Evolutionary conservation across 2,888 invertebrate genomes (phyloP), one percentile per base, ranked within the genome.

Genomic region (Endomychus coccineus): DNA sequence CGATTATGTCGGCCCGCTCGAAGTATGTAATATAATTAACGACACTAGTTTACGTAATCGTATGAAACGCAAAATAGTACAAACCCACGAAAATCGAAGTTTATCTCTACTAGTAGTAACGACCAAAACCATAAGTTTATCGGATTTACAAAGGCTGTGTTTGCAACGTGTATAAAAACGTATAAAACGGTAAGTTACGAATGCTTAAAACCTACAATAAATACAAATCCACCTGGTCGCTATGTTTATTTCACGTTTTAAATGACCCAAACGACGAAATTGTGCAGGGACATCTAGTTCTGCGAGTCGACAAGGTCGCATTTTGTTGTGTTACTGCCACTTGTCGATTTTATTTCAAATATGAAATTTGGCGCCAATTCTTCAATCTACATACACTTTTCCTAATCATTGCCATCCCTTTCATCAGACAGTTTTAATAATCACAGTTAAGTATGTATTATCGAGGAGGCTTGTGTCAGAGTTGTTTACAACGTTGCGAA

Each of bases 21-120:
- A 63, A 63, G 61, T 64, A 64, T 64, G 62, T 64, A 63, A 65
- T 61, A 60, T 59, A 59, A 59, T 52, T n/a, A n/a, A 48, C 50
- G 50, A 54, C 52, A 55, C 52, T 57, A 56, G 56, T 58, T 55
- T 50, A 52, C 60, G 60, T 58, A 61, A 52, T 59, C 59, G 54
- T 56, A 52, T 49, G 56, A 59, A 58, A 54, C 59, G 57, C 57
- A 56, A 58, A 52, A 62, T 59, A 65, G 64, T 64, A 65, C 64
- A 65, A 65, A 62, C 56, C 52, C 59, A 56, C 59, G 61, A 58
- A 61, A 57, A 55, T 55, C 59, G 57, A 59, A 56, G 54, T 57
- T 58, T 52, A 55, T 53, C 29, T 37, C n/a, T n/a, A n/a, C n/a
- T n/a, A 33, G 29, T 22, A 17, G 27, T 52, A 51, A 50, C 51